A percentile compares a stretch with the other conserved stretches of the same genome.
phyloP scores from a whole-genome alignment of 2,113 vertebrate genomes.

The Salvelinus sp. region DNA sequence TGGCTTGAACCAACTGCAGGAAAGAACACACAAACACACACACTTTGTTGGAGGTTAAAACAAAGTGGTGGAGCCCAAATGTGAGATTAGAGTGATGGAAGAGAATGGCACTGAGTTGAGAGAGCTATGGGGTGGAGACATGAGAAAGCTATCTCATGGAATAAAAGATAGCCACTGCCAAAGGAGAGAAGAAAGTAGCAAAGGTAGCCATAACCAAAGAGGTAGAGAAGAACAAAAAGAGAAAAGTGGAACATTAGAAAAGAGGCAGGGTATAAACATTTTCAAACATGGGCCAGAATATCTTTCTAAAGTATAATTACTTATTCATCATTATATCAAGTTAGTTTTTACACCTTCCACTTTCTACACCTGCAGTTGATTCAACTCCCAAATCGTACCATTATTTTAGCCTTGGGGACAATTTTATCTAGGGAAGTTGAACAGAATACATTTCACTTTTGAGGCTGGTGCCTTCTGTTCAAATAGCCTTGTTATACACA shows the following conservation, averaged over 20 bases:
- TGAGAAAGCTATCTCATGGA: constrained; percentile 42
- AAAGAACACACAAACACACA: constrained; percentile 1
- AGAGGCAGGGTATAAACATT: constrained; percentile 26
- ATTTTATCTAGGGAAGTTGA: neutral
- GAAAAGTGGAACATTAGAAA: constrained; percentile 23
- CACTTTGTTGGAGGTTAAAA: constrained; percentile 54
- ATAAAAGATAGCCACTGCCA: constrained; percentile 57
- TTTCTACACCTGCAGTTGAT: neutral
- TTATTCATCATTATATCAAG: neutral
- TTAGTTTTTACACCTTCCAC: neutral
- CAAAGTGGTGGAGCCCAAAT: constrained; percentile 53
- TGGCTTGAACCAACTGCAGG: constrained; percentile 5
- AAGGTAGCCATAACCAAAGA: constrained; percentile 9
- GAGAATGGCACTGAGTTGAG: constrained; percentile 48
- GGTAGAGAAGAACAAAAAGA: constrained; percentile 1
- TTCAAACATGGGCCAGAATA: no score
- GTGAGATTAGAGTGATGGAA: constrained; percentile 68
- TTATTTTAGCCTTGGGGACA: neutral
- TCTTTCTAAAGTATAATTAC: constrained; percentile 4
- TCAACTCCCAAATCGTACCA: neutral
- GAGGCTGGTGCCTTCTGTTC: no score
- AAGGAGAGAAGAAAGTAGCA: constrained; percentile 13
- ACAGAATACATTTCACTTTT: neutral
- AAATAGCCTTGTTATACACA: no score
- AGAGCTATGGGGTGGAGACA: no score